Percentiles rank a stretch among this genome's conserved stretches.
These are phyloP conservation scores for Abramis brama DNA, from an alignment of 2,113 vertebrate species.

Conservation along the genomic window DNA sequence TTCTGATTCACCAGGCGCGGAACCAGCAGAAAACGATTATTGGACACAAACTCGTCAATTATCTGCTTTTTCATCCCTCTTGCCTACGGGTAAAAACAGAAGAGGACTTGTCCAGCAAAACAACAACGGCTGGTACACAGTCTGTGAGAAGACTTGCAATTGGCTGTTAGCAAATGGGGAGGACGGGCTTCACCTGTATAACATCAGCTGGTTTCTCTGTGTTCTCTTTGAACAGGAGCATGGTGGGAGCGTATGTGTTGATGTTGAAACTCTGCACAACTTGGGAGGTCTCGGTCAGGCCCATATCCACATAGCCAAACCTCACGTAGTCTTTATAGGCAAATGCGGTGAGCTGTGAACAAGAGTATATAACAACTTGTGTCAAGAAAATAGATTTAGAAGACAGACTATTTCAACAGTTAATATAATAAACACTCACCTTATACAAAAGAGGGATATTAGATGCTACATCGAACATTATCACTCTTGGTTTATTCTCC, in stretches of 20 bases:
- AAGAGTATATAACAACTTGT: neutral
- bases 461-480: slow-evolving; percentile 87
- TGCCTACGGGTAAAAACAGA: slow-evolving; percentile 71
- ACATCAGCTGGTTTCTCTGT: slow-evolving; percentile 81
- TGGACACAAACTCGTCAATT: slow-evolving; percentile 91
- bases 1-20: slow-evolving; percentile 90
- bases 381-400: neutral
- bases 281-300: slow-evolving; percentile 70
- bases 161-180: neutral
- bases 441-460: slow-evolving; percentile 85
- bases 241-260: slow-evolving; percentile 85
- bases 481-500: slow-evolving; percentile 90
- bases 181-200: slow-evolving; percentile 79
- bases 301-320: slow-evolving; percentile 88
- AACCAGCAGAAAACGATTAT: slow-evolving; percentile 91
- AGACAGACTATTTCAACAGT: neutral
- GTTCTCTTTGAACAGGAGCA: slow-evolving; percentile 94
- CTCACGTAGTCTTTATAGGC: slow-evolving; percentile 88
- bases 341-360: slow-evolving; percentile 85
- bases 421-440: slow-evolving; percentile 70
- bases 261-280: slow-evolving; percentile 85
- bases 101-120: neutral
- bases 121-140: neutral
- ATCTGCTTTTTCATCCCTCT: slow-evolving; percentile 89
- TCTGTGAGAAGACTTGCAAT: neutral